Percentiles rank a stretch among this genome's conserved stretches.
phyloP scores from a whole-genome alignment of 30 jellyfish, hydroid and myxozoan genomes.

The Aurelia sp. region DNA sequence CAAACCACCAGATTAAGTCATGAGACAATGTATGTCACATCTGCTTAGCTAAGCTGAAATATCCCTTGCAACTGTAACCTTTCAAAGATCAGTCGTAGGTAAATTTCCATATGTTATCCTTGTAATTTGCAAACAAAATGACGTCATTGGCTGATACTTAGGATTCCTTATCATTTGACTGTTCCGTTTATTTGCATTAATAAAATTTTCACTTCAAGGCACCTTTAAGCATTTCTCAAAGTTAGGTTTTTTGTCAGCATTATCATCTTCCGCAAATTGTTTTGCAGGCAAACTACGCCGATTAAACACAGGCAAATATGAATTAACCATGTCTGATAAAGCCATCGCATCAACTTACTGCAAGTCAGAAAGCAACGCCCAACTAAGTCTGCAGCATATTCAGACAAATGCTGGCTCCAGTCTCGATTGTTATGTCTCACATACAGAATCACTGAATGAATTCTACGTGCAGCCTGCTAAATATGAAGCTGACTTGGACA shows the following conservation, averaged over 20 bases:
- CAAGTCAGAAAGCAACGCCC: background rate
- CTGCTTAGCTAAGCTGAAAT: too few relatives aligned
- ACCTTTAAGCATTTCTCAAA: too few relatives aligned
- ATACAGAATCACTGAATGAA: slow-evolving; percentile 37
- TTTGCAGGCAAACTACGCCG: background rate
- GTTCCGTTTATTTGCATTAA: too few relatives aligned
- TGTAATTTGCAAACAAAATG: too few relatives aligned
- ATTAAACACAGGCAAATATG: background rate
- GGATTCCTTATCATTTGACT: too few relatives aligned
- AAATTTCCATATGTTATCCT: too few relatives aligned
- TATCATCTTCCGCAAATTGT: background rate
- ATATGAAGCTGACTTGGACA: slow-evolving; percentile 20
- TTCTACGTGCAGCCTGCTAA: slow-evolving; percentile 50
- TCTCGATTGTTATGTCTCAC: slow-evolving; percentile 41
- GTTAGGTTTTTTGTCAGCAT: background rate
- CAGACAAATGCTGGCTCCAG: slow-evolving; percentile 18
- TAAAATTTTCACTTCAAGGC: too few relatives aligned
- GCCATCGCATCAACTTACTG: background rate
- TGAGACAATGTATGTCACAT: too few relatives aligned
- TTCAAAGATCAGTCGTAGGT: too few relatives aligned
- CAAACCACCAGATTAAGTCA: too few relatives aligned
- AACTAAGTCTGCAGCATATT: background rate
- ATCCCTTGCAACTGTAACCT: too few relatives aligned
- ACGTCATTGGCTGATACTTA: too few relatives aligned
- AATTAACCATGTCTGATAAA: background rate